Evolutionary conservation across 92 coral and sea anemone species (phyloP).

Genomic region (Parazoanthus darwini): DNA sequence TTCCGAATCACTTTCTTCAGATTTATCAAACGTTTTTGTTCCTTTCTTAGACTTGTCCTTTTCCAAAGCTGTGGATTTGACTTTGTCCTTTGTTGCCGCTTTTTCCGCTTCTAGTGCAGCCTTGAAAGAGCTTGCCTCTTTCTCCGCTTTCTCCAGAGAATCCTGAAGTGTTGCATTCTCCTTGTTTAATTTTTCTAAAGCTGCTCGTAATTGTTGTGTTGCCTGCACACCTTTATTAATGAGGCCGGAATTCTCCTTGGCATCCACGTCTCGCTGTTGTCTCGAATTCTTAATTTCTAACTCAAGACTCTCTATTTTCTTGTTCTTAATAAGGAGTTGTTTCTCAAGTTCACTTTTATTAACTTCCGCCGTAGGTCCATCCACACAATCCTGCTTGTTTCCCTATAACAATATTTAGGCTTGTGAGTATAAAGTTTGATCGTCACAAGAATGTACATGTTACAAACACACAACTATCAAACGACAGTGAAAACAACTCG

Average conservation of each 20-base stretch:
- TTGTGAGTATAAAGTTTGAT: constrained; percentile 18
- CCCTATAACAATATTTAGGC: constrained; percentile 1
- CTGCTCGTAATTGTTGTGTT: constrained; percentile 75
- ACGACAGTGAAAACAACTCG: not conserved
- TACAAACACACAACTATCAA: not conserved
- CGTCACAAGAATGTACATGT: not conserved
- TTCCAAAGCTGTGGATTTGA: constrained; percentile 40
- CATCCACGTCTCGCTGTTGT: constrained; percentile 39
- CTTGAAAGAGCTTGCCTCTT: constrained; percentile 62
- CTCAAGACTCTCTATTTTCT: constrained; percentile 62
- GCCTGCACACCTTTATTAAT: constrained; percentile 57
- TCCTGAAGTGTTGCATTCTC: constrained; percentile 83
- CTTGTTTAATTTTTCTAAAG: constrained; percentile 86
- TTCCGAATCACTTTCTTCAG: constrained; percentile 26
- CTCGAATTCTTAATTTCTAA: constrained; percentile 55
- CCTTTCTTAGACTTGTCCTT: constrained; percentile 47
- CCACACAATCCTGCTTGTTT: constrained; percentile 15
- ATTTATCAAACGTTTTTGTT: constrained; percentile 43
- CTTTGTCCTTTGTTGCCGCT: constrained; percentile 57
- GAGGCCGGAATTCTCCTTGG: constrained; percentile 50
- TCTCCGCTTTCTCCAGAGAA: constrained; percentile 85
- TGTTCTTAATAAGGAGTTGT: constrained; percentile 55
- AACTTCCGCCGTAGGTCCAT: constrained; percentile 16
- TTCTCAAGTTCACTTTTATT: constrained; percentile 53
- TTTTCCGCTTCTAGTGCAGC: constrained; percentile 70